Evolutionary conservation across 2,888 invertebrate genomes (phyloP).

Genomic region (Hesperia comma): DNA sequence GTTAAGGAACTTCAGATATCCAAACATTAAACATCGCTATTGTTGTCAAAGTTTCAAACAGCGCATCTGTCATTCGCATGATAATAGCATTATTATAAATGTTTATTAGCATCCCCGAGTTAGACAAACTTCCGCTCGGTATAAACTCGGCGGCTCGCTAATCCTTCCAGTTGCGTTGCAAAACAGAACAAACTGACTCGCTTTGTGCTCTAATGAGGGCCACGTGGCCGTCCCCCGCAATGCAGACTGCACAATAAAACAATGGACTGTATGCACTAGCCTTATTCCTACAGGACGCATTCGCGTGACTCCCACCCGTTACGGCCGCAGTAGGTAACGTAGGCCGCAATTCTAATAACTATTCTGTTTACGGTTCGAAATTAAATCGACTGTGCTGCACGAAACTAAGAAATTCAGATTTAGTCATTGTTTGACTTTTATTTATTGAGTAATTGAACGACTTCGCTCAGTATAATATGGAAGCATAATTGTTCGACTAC

Average conservation of each 20-base stretch:
- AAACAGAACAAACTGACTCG: slow-evolving; percentile 80
- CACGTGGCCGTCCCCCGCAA: slow-evolving; percentile 83
- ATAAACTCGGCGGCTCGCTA: slow-evolving; percentile 74
- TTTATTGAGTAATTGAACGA: neutral
- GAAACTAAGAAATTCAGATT: slow-evolving; percentile 18
- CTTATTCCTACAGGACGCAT: slow-evolving; percentile 77
- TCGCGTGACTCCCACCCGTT: slow-evolving; percentile 76
- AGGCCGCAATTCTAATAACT: slow-evolving; percentile 61
- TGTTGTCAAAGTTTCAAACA: slow-evolving; percentile 16
- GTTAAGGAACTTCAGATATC: neutral
- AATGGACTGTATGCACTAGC: slow-evolving; percentile 74
- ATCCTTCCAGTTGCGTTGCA: slow-evolving; percentile 76
- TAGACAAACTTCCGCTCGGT: slow-evolving; percentile 69
- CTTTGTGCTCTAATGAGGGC: slow-evolving; percentile 82
- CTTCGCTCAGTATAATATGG: slow-evolving; percentile 2
- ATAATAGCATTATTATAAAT: slow-evolving; percentile 32
- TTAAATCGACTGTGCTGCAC: slow-evolving; percentile 29
- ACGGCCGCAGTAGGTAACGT: too few relatives aligned
- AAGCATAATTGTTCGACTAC: neutral
- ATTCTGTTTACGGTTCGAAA: slow-evolving; percentile 55
- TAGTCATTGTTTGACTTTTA: neutral
- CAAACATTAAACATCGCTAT: neutral
- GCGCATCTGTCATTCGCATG: slow-evolving; percentile 42
- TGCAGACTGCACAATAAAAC: slow-evolving; percentile 83
- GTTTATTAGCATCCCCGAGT: slow-evolving; percentile 44